Percentiles rank a stretch among this genome's conserved stretches.
Evolutionary conservation across 2,888 invertebrate genomes (phyloP).

Genomic region (Hirtodrosophila alboralis): DNA sequence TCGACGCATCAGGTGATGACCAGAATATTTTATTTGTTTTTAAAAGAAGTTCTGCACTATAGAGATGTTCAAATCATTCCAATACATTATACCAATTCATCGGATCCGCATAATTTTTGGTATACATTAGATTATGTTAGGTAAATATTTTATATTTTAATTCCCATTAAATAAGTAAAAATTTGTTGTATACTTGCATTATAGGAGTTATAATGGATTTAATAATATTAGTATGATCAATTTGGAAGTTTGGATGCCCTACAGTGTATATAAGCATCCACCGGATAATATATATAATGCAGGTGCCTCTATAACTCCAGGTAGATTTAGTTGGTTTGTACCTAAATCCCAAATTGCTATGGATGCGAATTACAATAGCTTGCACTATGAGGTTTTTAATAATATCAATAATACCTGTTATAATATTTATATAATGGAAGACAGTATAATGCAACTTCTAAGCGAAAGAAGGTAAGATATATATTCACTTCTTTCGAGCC

Average conservation of each 20-base stretch:
- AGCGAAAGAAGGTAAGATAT: slow-evolving; percentile 48
- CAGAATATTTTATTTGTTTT: slow-evolving; percentile 86
- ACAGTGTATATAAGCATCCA: slow-evolving; percentile 7
- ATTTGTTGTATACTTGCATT: too few species aligned
- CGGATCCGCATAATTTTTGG: slow-evolving; percentile 30
- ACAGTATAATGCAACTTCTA: slow-evolving; percentile 27
- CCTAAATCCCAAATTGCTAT: slow-evolving; percentile 84
- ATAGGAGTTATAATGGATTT: slow-evolving; percentile 38
- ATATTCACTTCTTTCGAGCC: background rate
- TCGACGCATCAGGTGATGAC: slow-evolving; percentile 86
- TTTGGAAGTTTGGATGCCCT: slow-evolving; percentile 89
- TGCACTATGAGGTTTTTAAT: slow-evolving; percentile 72
- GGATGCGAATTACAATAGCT: slow-evolving; percentile 10
- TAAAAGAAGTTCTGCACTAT: slow-evolving; percentile 85
- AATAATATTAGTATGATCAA: slow-evolving; percentile 85
- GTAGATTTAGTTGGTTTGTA: slow-evolving; percentile 88
- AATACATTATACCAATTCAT: slow-evolving; percentile 33
- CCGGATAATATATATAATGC: slow-evolving; percentile 84
- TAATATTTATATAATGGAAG: slow-evolving; percentile 66
- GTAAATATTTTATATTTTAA: slow-evolving; percentile 33
- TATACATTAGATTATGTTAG: slow-evolving; percentile 57
- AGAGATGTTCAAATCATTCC: slow-evolving; percentile 84
- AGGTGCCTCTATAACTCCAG: slow-evolving; percentile 85
- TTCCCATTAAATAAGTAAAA: too few species aligned
- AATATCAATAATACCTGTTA: slow-evolving; percentile 61